A percentile compares a stretch with the other conserved stretches of the same genome.
Evolutionary conservation across 2,113 vertebrate genomes (phyloP).

Genomic region (Thamnophis sirtalis): DNA sequence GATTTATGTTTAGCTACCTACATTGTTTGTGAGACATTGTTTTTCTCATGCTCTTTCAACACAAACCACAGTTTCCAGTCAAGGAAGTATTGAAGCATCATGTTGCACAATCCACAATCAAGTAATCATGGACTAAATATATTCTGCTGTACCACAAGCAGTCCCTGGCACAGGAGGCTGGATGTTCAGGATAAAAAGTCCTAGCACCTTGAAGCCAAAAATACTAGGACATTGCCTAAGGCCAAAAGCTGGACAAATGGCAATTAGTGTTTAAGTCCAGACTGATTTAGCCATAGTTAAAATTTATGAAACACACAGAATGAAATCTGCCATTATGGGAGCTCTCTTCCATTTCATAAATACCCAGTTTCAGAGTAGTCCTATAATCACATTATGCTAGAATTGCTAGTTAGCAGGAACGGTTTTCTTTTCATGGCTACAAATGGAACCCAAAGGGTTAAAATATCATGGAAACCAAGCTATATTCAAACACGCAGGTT

Average conservation of each 20-base stretch:
- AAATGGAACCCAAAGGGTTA: background rate
- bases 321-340: background rate
- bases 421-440: background rate
- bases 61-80: constrained; percentile 27
- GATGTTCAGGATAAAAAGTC: constrained; percentile 5
- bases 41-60: background rate
- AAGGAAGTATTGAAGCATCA: constrained; percentile 32
- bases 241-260: background rate
- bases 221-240: background rate
- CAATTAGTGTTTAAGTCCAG: background rate
- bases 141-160: constrained; percentile 19
- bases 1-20: background rate
- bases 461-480: background rate
- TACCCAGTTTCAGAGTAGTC: too few relatives aligned
- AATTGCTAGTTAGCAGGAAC: background rate
- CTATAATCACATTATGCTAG: background rate
- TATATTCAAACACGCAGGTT: background rate
- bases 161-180: background rate
- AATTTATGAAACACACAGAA: background rate
- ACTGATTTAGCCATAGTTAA: background rate
- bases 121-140: constrained; percentile 48
- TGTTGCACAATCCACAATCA: constrained; percentile 37
- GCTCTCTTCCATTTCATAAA: background rate
- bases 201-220: background rate
- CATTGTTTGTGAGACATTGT: background rate